Conservation (phyloP, 92 coral and sea anemone genomes). For the Umimayanthus kanabou region DNA sequence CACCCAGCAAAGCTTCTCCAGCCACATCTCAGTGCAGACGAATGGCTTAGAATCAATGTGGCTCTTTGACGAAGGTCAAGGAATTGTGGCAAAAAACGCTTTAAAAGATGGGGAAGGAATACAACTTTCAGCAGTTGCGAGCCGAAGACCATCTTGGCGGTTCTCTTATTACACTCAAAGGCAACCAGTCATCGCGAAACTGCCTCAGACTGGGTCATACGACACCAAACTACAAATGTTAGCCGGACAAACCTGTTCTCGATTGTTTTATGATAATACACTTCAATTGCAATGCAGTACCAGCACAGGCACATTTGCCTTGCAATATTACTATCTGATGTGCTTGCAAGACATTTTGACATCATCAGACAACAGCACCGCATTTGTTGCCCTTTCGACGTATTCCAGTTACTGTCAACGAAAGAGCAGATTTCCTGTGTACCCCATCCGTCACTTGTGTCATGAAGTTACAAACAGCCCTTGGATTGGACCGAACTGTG, state of each 20-base stretch:
- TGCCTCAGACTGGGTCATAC: conserved; percentile 12
- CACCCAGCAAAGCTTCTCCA: conserved; percentile 46
- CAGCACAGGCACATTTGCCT: conserved; percentile 39
- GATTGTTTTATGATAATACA: conserved; percentile 42
- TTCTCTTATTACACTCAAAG: conserved; percentile 57
- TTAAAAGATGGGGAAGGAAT: conserved; percentile 43
- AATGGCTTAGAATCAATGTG: conserved; percentile 52
- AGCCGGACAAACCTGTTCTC: conserved; percentile 48
- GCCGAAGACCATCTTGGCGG: conserved; percentile 61
- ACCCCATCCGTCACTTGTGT: conserved; percentile 59
- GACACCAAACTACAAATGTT: conserved; percentile 12
- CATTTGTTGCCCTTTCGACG: conserved; percentile 31
- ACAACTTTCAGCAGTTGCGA: conserved; percentile 45
- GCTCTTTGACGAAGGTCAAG: conserved; percentile 74
- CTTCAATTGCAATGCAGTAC: conserved; percentile 39
- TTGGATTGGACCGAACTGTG: conserved; percentile 64
- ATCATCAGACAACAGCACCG: conserved; percentile 37
- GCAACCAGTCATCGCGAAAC: conserved; percentile 25
- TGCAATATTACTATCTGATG: conserved; percentile 58
- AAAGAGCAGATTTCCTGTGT: conserved; percentile 36
- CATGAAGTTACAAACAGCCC: conserved; percentile 52
- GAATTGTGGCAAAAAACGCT: conserved; percentile 44
- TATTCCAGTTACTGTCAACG: conserved; percentile 55
- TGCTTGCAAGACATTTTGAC: conserved; percentile 59
- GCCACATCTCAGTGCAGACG: conserved; percentile 10